Evolutionary conservation across 1,140 invertebrate species (phyloP).

Genomic region (Phymorhynchus buccinoides): DNA sequence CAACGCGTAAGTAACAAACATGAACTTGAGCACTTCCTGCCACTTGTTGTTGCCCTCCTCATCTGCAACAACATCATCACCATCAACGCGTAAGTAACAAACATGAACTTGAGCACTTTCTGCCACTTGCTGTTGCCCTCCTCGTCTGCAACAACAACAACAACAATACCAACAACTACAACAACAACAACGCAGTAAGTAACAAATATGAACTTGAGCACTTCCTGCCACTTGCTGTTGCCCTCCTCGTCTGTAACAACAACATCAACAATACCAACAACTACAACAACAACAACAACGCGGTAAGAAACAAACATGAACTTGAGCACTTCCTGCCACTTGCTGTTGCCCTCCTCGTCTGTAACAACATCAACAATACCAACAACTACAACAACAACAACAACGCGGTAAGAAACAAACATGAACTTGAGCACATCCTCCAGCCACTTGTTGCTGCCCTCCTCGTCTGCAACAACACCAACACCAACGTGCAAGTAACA

Average conservation of each 20-base stretch:
- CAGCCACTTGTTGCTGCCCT: conserved; percentile 97
- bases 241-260: conserved; percentile 87
- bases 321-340: conserved; percentile 96
- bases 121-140: conserved; percentile 97
- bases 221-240: conserved; percentile 97
- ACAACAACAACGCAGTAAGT: not conserved
- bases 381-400: too few species aligned
- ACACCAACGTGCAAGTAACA: too few species aligned
- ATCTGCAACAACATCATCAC: conserved; percentile 75
- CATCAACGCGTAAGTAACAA: too few species aligned
- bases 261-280: too few species aligned
- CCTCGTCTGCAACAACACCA: conserved; percentile 77
- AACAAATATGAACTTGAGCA: conserved; percentile 96
- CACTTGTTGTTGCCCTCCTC: conserved; percentile 97
- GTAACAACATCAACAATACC: conserved; percentile 19
- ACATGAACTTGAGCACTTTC: conserved; percentile 96
- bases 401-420: too few species aligned
- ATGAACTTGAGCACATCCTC: conserved; percentile 96
- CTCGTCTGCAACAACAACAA: conserved; percentile 82
- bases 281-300: too few species aligned
- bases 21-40: conserved; percentile 96
- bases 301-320: conserved; percentile 98
- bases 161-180: too few species aligned
- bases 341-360: conserved; percentile 96
- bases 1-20: too few species aligned